These are phyloP conservation scores for Camelus bactrianus DNA, from an alignment of 2,113 vertebrate genomes.

Conservation along the genomic window DNA sequence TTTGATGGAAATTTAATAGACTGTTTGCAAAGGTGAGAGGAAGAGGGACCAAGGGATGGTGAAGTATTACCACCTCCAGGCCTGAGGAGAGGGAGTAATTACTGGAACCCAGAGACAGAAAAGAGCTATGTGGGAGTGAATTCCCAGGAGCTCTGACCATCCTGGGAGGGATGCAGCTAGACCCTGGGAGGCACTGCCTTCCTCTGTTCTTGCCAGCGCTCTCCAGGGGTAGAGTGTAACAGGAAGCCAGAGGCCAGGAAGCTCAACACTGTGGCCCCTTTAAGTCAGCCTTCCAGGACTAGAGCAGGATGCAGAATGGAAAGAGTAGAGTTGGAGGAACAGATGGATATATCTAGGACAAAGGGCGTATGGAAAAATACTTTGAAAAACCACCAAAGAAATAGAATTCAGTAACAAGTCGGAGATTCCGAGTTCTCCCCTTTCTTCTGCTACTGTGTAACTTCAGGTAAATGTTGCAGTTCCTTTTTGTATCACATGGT, in stretches of 20 bases:
- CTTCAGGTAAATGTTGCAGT: neutral
- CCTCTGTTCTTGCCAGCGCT: neutral
- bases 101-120: neutral
- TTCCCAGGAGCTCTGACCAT: neutral
- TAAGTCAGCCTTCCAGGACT: neutral
- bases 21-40: neutral
- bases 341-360: neutral
- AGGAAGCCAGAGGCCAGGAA: neutral
- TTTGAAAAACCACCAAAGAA: neutral
- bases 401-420: neutral
- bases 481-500: neutral
- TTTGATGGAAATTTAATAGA: neutral
- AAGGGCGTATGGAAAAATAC: neutral
- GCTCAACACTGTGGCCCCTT: neutral
- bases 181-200: accelerated
- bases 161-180: neutral
- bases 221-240: neutral
- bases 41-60: neutral
- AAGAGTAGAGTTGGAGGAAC: neutral
- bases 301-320: neutral
- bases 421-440: neutral
- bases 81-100: accelerated
- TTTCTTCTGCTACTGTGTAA: neutral
- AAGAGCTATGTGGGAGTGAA: neutral
- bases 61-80: neutral